phyloP scores from a whole-genome alignment of 2,113 vertebrate species.

The Planiliza haematocheilus region DNA sequence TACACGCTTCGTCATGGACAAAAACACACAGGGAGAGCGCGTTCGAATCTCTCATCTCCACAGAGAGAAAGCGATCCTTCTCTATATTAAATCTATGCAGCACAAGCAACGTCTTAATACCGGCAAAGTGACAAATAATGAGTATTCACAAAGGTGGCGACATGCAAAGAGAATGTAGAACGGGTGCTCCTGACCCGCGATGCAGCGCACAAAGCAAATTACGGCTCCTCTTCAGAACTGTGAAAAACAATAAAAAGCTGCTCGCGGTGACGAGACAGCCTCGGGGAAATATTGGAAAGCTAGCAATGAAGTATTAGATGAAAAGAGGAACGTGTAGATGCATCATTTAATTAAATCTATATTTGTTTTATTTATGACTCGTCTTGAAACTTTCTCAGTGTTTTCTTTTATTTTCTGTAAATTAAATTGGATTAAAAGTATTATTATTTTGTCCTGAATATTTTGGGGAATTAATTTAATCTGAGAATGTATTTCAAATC shows the following conservation, averaged over 20 bases:
- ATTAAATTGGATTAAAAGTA: no score
- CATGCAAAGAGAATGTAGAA: neutral
- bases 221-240: neutral
- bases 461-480: no score
- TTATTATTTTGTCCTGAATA: no score
- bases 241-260: neutral
- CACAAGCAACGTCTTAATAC: constrained; percentile 12
- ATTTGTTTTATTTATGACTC: no score
- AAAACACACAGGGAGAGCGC: neutral
- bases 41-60: constrained; percentile 54
- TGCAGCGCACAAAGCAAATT: neutral
- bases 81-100: constrained; percentile 18
- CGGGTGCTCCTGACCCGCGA: neutral
- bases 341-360: no score
- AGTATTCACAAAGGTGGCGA: neutral
- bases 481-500: no score
- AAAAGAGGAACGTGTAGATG: no score
- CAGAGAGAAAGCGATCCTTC: constrained; percentile 31
- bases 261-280: neutral
- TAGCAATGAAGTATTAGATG: neutral
- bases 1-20: constrained; percentile 20
- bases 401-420: no score
- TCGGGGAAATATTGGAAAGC: neutral
- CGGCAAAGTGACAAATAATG: constrained; percentile 15
- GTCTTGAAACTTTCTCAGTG: no score